Conservation (phyloP, 2,113 vertebrate genomes). For the Scartelaos histophorus region DNA sequence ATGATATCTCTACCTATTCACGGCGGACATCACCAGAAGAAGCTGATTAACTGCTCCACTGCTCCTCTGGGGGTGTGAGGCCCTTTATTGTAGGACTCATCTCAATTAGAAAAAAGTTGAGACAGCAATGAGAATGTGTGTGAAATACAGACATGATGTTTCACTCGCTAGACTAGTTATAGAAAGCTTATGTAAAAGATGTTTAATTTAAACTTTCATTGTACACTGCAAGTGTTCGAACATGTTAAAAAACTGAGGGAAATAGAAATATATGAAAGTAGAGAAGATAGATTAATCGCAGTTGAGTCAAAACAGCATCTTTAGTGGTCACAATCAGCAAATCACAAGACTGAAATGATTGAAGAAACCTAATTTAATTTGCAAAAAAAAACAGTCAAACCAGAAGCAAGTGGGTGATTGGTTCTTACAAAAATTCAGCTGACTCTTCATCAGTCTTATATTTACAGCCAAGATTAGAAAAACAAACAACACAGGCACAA, state of each 20-base stretch:
- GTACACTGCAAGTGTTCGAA: not conserved
- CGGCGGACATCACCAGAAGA: slow-evolving; percentile 51
- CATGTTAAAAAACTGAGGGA: not conserved
- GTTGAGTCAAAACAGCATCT: not conserved
- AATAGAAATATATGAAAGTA: not conserved
- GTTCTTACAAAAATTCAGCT: slow-evolving; percentile 27
- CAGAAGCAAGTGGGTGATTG: not conserved
- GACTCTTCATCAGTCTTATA: slow-evolving; percentile 51
- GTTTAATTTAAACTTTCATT: not conserved
- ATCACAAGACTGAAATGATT: too few relatives aligned
- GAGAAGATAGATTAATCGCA: not conserved
- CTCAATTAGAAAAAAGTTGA: slow-evolving; percentile 22
- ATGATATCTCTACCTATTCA: slow-evolving; percentile 65
- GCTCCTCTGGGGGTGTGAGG: slow-evolving; percentile 38
- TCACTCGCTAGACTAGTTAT: not conserved
- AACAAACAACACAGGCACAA: slow-evolving; percentile 54
- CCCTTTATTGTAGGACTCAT: slow-evolving; percentile 32
- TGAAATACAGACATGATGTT: not conserved
- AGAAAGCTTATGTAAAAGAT: not conserved
- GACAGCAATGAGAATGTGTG: slow-evolving; percentile 14
- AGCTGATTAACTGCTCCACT: slow-evolving; percentile 68
- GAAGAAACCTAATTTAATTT: too few relatives aligned
- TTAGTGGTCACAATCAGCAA: not conserved
- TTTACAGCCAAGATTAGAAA: slow-evolving; percentile 53
- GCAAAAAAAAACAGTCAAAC: not conserved